phyloP scores from a whole-genome alignment of 2,797 vertebrate genomes.

The Leptoclinus maculatus region DNA sequence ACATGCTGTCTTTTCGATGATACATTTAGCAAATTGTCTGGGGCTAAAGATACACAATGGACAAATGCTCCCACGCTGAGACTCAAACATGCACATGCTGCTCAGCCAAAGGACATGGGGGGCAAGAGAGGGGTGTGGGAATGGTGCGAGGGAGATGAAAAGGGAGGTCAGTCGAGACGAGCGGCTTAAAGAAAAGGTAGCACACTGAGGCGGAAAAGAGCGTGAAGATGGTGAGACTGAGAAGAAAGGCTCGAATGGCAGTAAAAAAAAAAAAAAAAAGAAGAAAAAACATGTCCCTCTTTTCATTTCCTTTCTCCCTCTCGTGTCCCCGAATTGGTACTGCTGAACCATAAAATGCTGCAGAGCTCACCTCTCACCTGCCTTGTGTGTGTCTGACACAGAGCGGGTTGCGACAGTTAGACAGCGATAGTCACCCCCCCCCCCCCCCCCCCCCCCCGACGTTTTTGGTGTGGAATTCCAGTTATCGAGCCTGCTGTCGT shows the following conservation, averaged over 20 bases:
- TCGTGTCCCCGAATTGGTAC: slow-evolving; percentile 48
- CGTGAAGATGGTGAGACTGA: background rate
- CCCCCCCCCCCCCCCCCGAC: slow-evolving; percentile 57
- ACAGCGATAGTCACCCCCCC: slow-evolving; percentile 53
- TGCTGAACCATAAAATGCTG: slow-evolving; percentile 67
- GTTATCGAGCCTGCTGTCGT: slow-evolving; percentile 43
- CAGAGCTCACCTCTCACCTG: slow-evolving; percentile 57
- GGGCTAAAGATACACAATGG: background rate
- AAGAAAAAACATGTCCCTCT: background rate
- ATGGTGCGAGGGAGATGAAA: slow-evolving; percentile 35
- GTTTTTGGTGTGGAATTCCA: slow-evolving; percentile 53
- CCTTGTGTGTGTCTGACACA: slow-evolving; percentile 66
- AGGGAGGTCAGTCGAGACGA: slow-evolving; percentile 29
- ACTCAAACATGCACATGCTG: background rate
- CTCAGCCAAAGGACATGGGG: background rate
- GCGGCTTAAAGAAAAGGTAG: slow-evolving; percentile 15
- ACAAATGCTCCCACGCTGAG: background rate
- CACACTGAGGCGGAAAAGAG: background rate
- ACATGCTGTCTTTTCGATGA: background rate
- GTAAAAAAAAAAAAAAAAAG: background rate
- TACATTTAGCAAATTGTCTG: background rate
- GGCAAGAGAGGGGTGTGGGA: slow-evolving; percentile 6
- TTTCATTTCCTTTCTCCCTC: slow-evolving; percentile 47
- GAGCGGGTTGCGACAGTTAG: slow-evolving; percentile 56
- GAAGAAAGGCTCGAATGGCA: slow-evolving; percentile 42